Base-by-base conservation (phyloP, 2,888 invertebrate species). In the Kuschelorhynchus macadamiae region DNA sequence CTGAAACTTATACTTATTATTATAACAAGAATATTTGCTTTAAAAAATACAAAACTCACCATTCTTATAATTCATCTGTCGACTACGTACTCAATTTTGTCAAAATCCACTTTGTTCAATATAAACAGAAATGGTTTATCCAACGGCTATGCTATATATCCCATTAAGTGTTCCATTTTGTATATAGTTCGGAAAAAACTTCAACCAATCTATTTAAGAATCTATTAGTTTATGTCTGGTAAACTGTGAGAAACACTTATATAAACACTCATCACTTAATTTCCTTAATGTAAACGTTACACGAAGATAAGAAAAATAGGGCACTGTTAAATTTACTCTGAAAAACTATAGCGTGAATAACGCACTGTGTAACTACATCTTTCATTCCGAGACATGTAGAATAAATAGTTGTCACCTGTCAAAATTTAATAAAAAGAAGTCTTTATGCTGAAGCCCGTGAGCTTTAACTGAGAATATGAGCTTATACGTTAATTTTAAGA, bases 171-270 rank as follows among this genome's bases (percentile, higher is more conserved):
- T 17, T 61, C 42, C 66, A 60, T 66, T 66, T 66, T 66, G 59
- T 66, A 52, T 46, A 33, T 42, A 32, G 50, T 33, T 50, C 32
- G 41, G 42, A 41, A 52, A 32, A 46, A 57, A 66, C 36, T 32
- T 18, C 36, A 52, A 66, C 39, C 32, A 60, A 46, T 60, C 60
- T 25, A 46, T 65, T 65, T 36, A 63, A 21, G 36, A 56, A 49
- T 12, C 56, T 18, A 17, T 18, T 32, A 64, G 55, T 55, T 64
- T 32, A 63, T 47, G 49, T 57, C 47, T 39, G n/a, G 25, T 69
- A 69, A 69, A 69, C 69, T 69, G 69, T 69, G 53, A 69, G 50
- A 61, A 56, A 69, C 65, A 49, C 60, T 60, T 49, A 47, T 4
- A 42, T 69, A 69, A 56, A 69, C 56, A 59, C 55, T 63, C 61